Conservation (phyloP, 2,113 vertebrate genomes). For the Eulacestoma nigropectus region DNA sequence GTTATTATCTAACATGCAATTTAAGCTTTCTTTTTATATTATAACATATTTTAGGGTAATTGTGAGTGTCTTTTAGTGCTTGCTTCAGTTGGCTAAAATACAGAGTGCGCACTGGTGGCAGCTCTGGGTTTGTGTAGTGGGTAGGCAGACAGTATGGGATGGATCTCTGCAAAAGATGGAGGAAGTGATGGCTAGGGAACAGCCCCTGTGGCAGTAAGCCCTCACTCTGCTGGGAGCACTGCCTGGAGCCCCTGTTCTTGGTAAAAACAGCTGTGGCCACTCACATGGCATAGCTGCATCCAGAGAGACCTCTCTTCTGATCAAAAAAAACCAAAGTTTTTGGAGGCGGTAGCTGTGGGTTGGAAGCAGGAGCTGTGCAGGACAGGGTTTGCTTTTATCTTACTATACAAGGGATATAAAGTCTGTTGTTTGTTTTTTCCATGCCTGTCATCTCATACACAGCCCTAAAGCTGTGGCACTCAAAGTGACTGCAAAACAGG, state of each 20-base stretch:
- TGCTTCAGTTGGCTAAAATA: background rate
- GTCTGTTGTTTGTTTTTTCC: background rate
- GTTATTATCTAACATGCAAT: conserved; percentile 20
- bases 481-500: background rate
- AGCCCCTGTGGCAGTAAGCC: background rate
- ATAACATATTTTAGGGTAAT: background rate
- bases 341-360: background rate
- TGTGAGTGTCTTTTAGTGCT: background rate
- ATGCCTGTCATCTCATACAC: background rate
- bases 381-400: background rate
- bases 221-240: background rate
- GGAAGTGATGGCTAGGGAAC: background rate
- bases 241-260: background rate
- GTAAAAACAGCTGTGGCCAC: background rate
- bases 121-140: background rate
- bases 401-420: background rate
- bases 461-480: background rate
- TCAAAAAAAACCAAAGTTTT: background rate
- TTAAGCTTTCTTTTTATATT: background rate
- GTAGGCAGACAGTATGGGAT: background rate
- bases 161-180: background rate
- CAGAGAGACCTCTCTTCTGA: background rate
- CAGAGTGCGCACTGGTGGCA: background rate
- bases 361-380: background rate
- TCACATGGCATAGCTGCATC: background rate